Evolutionary conservation across 2,888 invertebrate species (phyloP).

Genomic region (Mesorhabditis sp.): DNA sequence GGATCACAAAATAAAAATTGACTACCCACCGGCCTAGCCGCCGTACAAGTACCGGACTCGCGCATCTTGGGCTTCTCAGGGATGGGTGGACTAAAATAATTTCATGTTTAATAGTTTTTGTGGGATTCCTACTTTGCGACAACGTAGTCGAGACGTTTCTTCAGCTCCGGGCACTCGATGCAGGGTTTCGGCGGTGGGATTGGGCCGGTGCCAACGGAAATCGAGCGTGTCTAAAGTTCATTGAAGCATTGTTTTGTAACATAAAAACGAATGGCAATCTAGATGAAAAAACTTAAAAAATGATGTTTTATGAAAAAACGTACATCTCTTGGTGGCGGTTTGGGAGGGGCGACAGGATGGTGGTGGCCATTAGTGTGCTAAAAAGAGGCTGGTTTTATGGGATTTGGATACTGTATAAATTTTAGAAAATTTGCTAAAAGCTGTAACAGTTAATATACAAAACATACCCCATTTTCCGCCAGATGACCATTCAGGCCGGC

Average conservation of each 20-base stretch:
- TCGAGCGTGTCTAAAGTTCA: conserved; percentile 13
- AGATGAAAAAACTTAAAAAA: too few species aligned
- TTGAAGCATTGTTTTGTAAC: too few species aligned
- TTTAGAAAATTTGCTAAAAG: too few species aligned
- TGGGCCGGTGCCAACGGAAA: conserved; percentile 36
- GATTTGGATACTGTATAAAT: too few species aligned
- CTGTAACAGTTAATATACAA: too few species aligned
- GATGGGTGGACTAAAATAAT: background rate
- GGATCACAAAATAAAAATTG: too few species aligned
- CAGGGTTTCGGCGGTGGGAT: conserved; percentile 41
- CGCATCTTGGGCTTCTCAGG: background rate
- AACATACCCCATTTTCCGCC: too few species aligned
- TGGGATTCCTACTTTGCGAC: conserved; percentile 8
- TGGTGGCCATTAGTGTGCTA: background rate
- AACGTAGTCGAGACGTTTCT: conserved; percentile 22
- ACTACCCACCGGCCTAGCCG: background rate
- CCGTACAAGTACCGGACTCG: background rate
- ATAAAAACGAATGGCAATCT: too few species aligned
- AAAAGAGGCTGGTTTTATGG: conserved; percentile 13
- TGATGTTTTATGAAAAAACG: too few species aligned
- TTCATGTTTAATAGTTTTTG: background rate
- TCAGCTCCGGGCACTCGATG: conserved; percentile 30
- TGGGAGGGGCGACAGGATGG: background rate
- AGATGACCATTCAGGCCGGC: background rate
- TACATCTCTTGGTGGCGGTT: conserved; percentile 2